These are phyloP conservation scores for Paralvinella palmiformis DNA, from an alignment of 1,140 invertebrate genomes.

Conservation along the genomic window DNA sequence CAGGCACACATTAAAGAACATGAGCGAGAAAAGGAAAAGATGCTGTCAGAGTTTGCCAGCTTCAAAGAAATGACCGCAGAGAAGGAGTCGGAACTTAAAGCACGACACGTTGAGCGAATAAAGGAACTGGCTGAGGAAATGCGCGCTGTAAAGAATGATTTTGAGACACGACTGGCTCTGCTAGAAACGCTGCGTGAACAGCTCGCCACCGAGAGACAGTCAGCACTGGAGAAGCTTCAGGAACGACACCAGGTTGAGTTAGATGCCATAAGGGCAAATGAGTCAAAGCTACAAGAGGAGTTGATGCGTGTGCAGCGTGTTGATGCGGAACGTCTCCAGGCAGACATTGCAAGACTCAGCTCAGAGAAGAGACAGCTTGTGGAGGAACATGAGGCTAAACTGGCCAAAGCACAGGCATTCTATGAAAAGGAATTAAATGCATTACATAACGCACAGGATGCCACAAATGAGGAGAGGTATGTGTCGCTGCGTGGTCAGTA, in stretches of 20 bases:
- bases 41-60: constrained; percentile 31
- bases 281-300: constrained; percentile 16
- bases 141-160: constrained; percentile 36
- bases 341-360: constrained; percentile 10
- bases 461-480: constrained; percentile 27
- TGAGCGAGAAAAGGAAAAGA: constrained; percentile 16
- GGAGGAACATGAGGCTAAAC: constrained; percentile 43
- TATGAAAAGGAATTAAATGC: constrained; percentile 47
- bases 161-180: constrained; percentile 38
- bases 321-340: constrained; percentile 6
- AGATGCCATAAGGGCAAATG: constrained; percentile 29
- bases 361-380: constrained; percentile 33
- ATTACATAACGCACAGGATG: constrained; percentile 29
- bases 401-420: constrained; percentile 42
- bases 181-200: constrained; percentile 34
- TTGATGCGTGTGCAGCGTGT: constrained; percentile 24
- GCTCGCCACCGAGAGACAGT: constrained; percentile 32
- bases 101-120: constrained; percentile 37
- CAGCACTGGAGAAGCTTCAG: constrained; percentile 34
- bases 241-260: constrained; percentile 36
- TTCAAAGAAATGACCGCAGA: constrained; percentile 35
- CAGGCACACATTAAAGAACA: constrained; percentile 3
- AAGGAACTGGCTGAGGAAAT: constrained; percentile 40
- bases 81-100: constrained; percentile 32
- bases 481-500: constrained; percentile 29